phyloP scores from a whole-genome alignment of 2,797 vertebrate genomes.

The Leucoraja ocellata region DNA sequence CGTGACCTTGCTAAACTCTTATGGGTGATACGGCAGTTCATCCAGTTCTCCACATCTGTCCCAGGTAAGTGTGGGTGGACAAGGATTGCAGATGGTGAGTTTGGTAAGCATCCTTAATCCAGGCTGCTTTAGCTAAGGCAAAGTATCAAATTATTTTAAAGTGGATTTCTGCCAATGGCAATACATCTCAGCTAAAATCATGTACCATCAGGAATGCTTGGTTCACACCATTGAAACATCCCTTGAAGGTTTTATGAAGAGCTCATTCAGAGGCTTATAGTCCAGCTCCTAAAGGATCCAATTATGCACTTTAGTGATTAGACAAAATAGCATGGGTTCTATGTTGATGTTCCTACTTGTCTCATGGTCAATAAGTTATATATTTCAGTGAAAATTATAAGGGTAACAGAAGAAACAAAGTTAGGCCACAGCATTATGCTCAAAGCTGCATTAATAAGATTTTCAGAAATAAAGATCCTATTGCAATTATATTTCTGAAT shows the following conservation, averaged over 20 bases:
- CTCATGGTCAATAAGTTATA: neutral
- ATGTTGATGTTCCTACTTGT: neutral
- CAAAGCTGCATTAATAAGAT: neutral
- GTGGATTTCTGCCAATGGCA: slow-evolving; percentile 2
- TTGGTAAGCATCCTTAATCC: too few species aligned
- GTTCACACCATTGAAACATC: neutral
- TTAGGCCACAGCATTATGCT: too few species aligned
- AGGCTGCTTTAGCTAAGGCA: neutral
- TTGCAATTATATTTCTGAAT: neutral
- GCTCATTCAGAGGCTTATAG: neutral
- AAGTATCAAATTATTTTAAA: slow-evolving; percentile 26
- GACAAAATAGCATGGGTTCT: neutral
- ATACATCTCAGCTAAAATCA: neutral
- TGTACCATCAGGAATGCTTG: neutral
- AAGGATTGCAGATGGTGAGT: too few species aligned
- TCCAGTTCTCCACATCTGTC: too few species aligned
- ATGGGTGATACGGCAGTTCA: too few species aligned
- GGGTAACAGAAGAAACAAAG: neutral
- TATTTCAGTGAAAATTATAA: neutral
- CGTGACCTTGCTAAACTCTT: too few species aligned
- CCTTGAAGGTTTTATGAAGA: neutral
- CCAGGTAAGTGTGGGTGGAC: too few species aligned
- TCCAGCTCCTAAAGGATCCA: neutral
- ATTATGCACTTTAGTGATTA: neutral
- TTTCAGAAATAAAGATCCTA: neutral